These are phyloP conservation scores for Calliopsis andreniformis DNA, from an alignment of 1,140 invertebrate species.

Conservation along the genomic window DNA sequence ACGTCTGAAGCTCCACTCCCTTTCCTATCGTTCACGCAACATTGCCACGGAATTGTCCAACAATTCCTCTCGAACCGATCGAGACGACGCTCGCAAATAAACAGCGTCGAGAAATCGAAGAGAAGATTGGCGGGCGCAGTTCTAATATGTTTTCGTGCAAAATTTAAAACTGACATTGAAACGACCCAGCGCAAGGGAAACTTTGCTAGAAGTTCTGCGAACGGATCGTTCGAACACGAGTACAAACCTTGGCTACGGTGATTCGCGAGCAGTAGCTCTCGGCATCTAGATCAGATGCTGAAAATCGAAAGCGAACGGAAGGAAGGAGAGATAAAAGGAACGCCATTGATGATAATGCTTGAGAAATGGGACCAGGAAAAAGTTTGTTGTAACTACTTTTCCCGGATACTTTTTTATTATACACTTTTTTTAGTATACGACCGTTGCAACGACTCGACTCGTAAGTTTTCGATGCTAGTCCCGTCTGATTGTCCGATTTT, in stretches of 20 bases:
- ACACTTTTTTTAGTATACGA: slow-evolving; percentile 39
- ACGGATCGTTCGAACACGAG: slow-evolving; percentile 29
- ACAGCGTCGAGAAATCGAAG: neutral
- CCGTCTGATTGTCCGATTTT: slow-evolving; percentile 8
- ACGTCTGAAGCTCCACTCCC: neutral
- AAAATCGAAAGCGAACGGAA: neutral
- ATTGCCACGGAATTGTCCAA: neutral
- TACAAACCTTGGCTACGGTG: slow-evolving; percentile 35
- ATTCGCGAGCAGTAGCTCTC: slow-evolving; percentile 42
- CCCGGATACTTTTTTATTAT: slow-evolving; percentile 55
- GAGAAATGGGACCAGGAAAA: slow-evolving; percentile 70
- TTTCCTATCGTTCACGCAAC: neutral
- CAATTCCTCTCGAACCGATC: too few relatives aligned
- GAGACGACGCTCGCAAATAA: too few relatives aligned
- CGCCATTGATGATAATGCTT: slow-evolving; percentile 56
- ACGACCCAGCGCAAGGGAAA: slow-evolving; percentile 33
- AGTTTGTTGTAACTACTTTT: slow-evolving; percentile 60
- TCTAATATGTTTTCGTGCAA: slow-evolving; percentile 33
- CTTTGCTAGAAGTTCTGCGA: slow-evolving; percentile 40
- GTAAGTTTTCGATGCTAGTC: slow-evolving; percentile 10
- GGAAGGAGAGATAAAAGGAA: slow-evolving; percentile 16
- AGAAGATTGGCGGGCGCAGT: neutral
- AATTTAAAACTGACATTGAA: slow-evolving; percentile 60
- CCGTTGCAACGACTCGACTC: slow-evolving; percentile 10
- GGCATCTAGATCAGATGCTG: slow-evolving; percentile 35